Base-by-base conservation (phyloP, 1,140 invertebrate species). In the Chironomus tepperi region DNA sequence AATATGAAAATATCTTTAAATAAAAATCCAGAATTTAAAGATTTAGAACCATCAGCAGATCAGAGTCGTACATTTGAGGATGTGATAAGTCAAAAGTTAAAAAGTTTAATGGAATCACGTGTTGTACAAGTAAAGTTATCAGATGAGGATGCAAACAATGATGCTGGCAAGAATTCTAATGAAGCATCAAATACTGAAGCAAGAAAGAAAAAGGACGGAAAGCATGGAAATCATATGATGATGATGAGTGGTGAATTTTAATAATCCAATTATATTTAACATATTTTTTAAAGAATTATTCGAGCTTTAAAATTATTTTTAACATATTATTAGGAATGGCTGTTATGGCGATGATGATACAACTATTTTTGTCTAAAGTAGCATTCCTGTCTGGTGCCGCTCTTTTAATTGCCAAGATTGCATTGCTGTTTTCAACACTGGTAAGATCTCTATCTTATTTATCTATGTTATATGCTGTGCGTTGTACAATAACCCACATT, bases 311-410 rank as follows among this genome's bases (percentile, higher is more conserved):
- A 57, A 34, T 34, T 34, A 5, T 34, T 34, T 5, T 34, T 2
- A 34, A 34, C 24, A 3, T 12, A 12, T 57, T 57, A n/a, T n/a
- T 21, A 73, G 77, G 74, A 7, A 79, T 88, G 43, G 88, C 87
- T n/a, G 85, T 90, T 80, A 84, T 88, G 77, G 87, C 86, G 73
- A 87, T 89, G 80, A 82, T 90, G 81, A 85, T 86, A 1, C 88
- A 90, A 81, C 79, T 90, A 80, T 87, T 88, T 67, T 86, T 89
- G 76, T 89, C 88, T 7, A 90, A 89, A 81, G 86, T 90, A 47
- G 88, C 88, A 8, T 84, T 90, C 73, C 80, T 89, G 43, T 88
- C 89, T 15, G 89, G 89, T 19, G 87, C 88, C 2, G 89, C 89
- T 9, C 81, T 91, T 43, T 81, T 91, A 7, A 86, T 90, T 21